phyloP scores from a whole-genome alignment of 37 sponge, comb jelly and placozoan species.

The Chondrosia reniformis region DNA sequence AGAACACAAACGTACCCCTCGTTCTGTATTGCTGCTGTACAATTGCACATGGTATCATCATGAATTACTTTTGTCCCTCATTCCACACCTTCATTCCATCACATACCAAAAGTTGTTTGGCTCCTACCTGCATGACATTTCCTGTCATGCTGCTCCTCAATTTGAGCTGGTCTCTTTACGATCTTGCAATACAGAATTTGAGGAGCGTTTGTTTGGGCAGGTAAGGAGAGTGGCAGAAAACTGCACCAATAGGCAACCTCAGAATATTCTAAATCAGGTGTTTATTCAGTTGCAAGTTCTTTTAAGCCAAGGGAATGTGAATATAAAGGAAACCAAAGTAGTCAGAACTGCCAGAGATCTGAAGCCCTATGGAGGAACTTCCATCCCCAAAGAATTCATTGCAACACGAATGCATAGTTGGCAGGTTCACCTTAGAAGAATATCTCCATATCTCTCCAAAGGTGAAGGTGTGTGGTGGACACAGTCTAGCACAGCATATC shows the following conservation, averaged over 20 bases:
- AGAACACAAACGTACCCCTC: slow-evolving; percentile 8
- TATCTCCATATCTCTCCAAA: not conserved
- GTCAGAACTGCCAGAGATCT: not conserved
- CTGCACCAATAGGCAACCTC: slow-evolving; percentile 9
- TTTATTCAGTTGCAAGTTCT: not conserved
- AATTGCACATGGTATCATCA: too few relatives aligned
- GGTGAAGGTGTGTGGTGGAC: not conserved
- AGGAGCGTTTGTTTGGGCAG: slow-evolving; percentile 27
- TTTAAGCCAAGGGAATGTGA: not conserved
- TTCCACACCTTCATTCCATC: not conserved
- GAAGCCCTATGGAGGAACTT: not conserved
- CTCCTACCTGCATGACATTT: too few relatives aligned
- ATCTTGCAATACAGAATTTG: slow-evolving; percentile 22
- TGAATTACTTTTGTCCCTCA: not conserved
- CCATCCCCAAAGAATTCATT: not conserved
- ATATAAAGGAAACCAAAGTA: not conserved
- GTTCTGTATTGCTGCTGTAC: slow-evolving; percentile 1
- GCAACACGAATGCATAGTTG: not conserved
- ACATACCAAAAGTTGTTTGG: too few relatives aligned
- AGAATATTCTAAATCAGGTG: not conserved
- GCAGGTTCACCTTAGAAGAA: not conserved
- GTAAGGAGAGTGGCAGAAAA: not conserved
- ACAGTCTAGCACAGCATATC: not conserved
- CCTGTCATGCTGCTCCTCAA: slow-evolving; percentile 8
- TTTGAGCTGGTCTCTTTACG: not conserved